Percentiles rank a stretch among this genome's conserved stretches.
Evolutionary conservation across 2,888 invertebrate genomes (phyloP).

Genomic region (Ashinkailepas kermadecensis): DNA sequence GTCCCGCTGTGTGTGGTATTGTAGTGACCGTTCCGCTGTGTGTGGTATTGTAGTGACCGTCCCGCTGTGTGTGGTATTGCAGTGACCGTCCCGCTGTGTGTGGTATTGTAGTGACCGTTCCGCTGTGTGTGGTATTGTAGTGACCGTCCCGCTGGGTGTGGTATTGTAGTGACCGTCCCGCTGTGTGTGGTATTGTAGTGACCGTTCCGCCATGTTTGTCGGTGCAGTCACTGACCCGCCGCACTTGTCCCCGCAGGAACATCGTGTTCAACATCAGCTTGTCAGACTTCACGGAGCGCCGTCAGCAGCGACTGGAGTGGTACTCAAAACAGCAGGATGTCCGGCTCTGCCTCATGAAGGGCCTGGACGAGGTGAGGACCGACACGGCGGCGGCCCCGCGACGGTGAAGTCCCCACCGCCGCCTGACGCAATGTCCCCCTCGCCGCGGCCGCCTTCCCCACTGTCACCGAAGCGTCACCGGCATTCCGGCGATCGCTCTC

Average conservation of each 20-base stretch:
- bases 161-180: too few species aligned
- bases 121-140: too few species aligned
- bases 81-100: too few species aligned
- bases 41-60: too few species aligned
- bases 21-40: too few species aligned
- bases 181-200: too few species aligned
- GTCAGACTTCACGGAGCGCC: slow-evolving; percentile 66
- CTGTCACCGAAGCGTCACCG: not conserved
- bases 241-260: slow-evolving; percentile 54
- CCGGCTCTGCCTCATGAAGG: slow-evolving; percentile 20
- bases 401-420: not conserved
- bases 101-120: too few species aligned
- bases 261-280: slow-evolving; percentile 84
- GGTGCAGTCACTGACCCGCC: not conserved
- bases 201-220: too few species aligned
- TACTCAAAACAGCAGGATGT: slow-evolving; percentile 47
- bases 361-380: slow-evolving; percentile 47
- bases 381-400: not conserved
- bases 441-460: not conserved
- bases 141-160: too few species aligned
- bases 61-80: too few species aligned
- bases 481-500: not conserved
- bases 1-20: too few species aligned
- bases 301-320: slow-evolving; percentile 69
- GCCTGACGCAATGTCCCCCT: not conserved